Base-by-base conservation (phyloP, 2,797 vertebrate genomes). In the Lepus townsendii region DNA sequence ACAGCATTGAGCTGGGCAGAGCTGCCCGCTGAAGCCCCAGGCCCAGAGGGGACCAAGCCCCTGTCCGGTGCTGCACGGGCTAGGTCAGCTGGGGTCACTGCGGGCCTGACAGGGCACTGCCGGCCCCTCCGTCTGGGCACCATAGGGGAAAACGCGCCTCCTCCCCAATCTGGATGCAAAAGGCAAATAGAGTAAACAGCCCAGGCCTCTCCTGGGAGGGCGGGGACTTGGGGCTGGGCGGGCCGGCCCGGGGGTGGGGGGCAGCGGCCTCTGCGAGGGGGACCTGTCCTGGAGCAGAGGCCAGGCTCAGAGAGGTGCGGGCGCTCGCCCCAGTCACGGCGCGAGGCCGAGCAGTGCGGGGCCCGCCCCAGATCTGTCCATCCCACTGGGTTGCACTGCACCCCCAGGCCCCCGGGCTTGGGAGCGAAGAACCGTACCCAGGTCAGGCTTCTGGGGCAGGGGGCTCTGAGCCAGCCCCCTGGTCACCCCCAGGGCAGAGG, bases 91-190 rank as follows among this genome's bases (percentile, higher is more conserved):
- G 0, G 0, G 20, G 24, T 76, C 4, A 52, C 38, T 17, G 38
- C 27, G 1, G 12, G 7, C 66, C 32, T 5, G 32, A n/a, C 19
- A 9, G 2, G 7, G 1, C 7, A 2, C 54, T 3, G 26, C 73
- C 32, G n/a, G 35, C 35, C 38, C 38, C 71, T 30, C 7, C 17
- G 0, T 19, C 4, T 17, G 2, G 32, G 17, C 26, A 66, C 14
- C 0, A 0, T 0, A 11, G 14, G 42, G 42, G 42, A 47, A 47
- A 9, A 47, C 42, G 42, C 0, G 8, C 42, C 42, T 47, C 1
- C 5, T 4, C 30, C 7, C 8, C 26, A 16, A 7, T 12, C 42
- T 3, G 71, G 76, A 38, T 50, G 16, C 7, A 19, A 82, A 47
- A 91, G 73, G 47, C 60, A 42, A 26, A 14, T 1, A 4, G 26